Percentiles rank a stretch among this genome's conserved stretches.
These are phyloP conservation scores for Pomacea canaliculata DNA, from an alignment of 2,888 invertebrate species.

Conservation along the genomic window DNA sequence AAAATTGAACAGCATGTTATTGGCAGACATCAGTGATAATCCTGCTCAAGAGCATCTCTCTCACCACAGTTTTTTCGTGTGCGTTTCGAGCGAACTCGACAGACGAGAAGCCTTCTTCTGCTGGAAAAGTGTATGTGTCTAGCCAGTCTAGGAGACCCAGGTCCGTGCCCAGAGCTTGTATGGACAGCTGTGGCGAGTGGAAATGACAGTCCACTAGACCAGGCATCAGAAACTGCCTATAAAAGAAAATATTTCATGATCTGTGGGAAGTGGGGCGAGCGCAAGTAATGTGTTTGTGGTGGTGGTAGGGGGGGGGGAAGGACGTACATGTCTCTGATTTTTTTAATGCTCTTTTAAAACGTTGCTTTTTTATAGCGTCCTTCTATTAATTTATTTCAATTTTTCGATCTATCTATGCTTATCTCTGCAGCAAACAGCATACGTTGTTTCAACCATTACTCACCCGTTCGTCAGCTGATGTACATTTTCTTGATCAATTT, in stretches of 20 bases:
- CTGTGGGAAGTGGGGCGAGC: background rate
- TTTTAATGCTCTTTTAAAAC: too few species aligned
- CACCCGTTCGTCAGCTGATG: background rate
- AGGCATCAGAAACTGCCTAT: conserved; percentile 80
- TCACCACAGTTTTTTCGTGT: conserved; percentile 84
- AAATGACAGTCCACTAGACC: conserved; percentile 91
- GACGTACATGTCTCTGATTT: too few species aligned
- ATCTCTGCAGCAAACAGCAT: too few species aligned
- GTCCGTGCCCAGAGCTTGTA: conserved; percentile 86
- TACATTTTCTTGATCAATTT: conserved; percentile 5
- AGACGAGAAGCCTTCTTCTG: conserved; percentile 79
- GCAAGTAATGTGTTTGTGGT: background rate
- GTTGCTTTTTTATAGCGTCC: too few species aligned
- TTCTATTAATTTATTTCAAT: too few species aligned
- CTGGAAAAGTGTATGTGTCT: conserved; percentile 85
- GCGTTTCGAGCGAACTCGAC: conserved; percentile 80
- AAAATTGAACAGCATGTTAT: too few species aligned
- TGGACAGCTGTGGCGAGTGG: conserved; percentile 90
- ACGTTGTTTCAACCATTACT: background rate
- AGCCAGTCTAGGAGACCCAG: conserved; percentile 87
- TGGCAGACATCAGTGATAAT: too few species aligned
- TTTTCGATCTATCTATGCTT: background rate
- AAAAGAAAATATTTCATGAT: conserved; percentile 9
- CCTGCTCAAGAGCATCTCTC: conserved; percentile 1
- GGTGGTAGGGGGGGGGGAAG: too few species aligned